Evolutionary conservation across 2,113 vertebrate genomes (phyloP), one percentile per base, ranked within the genome.

Genomic region (Mormyrus iriodes): DNA sequence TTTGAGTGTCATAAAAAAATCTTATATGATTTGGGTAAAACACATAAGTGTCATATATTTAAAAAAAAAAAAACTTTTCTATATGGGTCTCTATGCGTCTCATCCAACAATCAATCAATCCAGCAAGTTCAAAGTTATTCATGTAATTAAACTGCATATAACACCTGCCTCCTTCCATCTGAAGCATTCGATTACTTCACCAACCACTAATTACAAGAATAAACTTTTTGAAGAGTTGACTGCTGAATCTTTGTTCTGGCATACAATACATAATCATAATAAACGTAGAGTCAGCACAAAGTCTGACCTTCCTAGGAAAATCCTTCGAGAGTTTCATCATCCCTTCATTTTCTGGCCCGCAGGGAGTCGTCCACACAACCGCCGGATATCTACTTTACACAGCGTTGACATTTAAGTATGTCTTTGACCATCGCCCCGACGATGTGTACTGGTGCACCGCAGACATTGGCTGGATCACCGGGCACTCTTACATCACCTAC

Each of bases 401-500:
- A 0, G 95, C 95, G 0, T 91, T 96, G 90, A 96, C 95, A 44
- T 96, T 96, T 91, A 96, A 95, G 88, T 95, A 93, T 0, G 95
- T 96, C 8, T 96, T 96, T 0, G 96, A 96, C 86, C 89, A 96
- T 93, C 96, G 93, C 88, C 89, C 85, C 55, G 93, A 94, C 13
- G 96, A 96, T 51, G 94, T 96, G 91, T 96, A 95, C 94, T 96
- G 96, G 96, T 96, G 96, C 94, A 96, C 96, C 0, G 96, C 96
- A 0, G 96, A 96, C 93, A 95, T 96, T 85, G 96, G 96, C 90
- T 96, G 96, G 96, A 96, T 96, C 91, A 96, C 96, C 1, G 96
- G 96, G 3, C 96, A 96, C 94, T 96, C 96, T 88, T 96, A 96
- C 93, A 95, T 96, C 92, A 93, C 92, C 19, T 96, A 96, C 3